These are phyloP conservation scores for Epinephelus malabaricus DNA, from an alignment of 2,797 vertebrate species.

Conservation along the genomic window DNA sequence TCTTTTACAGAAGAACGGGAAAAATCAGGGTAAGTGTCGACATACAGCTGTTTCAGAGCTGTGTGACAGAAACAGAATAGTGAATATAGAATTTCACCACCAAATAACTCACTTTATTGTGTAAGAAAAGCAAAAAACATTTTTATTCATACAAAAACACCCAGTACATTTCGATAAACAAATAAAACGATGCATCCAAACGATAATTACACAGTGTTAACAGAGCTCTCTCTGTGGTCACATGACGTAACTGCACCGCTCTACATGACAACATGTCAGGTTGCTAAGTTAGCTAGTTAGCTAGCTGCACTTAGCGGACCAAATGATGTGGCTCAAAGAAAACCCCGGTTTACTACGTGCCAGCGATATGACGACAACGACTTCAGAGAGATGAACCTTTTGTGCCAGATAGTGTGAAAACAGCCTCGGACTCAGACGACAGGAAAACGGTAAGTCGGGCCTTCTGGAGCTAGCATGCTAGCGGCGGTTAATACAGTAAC, in stretches of 20 bases:
- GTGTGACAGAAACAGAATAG: too few species aligned
- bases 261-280: constrained; percentile 68
- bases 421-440: constrained; percentile 17
- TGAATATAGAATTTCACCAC: too few species aligned
- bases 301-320: constrained; percentile 61
- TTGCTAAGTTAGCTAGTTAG: constrained; percentile 66
- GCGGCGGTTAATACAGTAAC: constrained; percentile 6
- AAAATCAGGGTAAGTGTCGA: too few species aligned
- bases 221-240: constrained; percentile 10
- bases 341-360: neutral
- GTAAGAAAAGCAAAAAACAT: neutral
- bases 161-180: neutral
- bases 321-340: constrained; percentile 53
- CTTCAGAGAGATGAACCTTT: constrained; percentile 25
- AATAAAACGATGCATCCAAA: neutral
- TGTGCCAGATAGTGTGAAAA: neutral
- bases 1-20: neutral
- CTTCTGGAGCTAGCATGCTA: constrained; percentile 5
- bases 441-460: constrained; percentile 57
- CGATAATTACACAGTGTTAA: fast-evolving
- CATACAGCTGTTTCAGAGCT: too few species aligned
- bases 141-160: too few species aligned
- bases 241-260: constrained; percentile 37
- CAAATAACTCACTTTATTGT: neutral
- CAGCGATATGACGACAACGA: neutral